A percentile compares a stretch with the other conserved stretches of the same genome.
Conservation (phyloP, 2,888 invertebrate genomes). For the Scelioninae gen. 1 region DNA sequence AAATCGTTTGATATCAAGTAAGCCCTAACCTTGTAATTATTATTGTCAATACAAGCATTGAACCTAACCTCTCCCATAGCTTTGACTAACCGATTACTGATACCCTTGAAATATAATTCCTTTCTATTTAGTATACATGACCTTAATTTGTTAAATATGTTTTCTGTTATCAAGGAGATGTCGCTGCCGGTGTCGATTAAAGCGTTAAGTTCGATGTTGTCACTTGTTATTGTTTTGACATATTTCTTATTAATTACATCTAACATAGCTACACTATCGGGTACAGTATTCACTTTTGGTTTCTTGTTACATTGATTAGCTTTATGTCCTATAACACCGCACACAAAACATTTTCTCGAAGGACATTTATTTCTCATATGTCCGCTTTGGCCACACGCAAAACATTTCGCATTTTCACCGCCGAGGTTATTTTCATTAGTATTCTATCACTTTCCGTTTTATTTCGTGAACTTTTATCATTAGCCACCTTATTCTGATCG, state of each 20-base stretch:
- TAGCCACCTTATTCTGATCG: constrained; percentile 2
- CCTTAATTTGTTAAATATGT: background rate
- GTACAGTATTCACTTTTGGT: constrained; percentile 1
- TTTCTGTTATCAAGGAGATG: background rate
- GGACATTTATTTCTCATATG: constrained; percentile 3
- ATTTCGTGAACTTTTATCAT: background rate
- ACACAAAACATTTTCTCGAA: constrained; percentile 8
- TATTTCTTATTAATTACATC: background rate
- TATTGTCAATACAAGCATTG: background rate
- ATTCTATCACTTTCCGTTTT: background rate
- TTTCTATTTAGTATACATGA: background rate
- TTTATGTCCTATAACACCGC: constrained; percentile 14
- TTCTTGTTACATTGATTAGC: constrained; percentile 8
- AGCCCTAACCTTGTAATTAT: background rate
- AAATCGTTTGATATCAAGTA: background rate
- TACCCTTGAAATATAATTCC: background rate
- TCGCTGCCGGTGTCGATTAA: too few relatives aligned
- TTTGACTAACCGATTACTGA: background rate
- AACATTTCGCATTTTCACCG: constrained; percentile 10
- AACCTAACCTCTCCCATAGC: background rate
- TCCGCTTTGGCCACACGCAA: background rate
- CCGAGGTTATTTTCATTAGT: background rate
- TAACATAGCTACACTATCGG: background rate
- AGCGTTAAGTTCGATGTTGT: background rate
- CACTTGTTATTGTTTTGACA: background rate